Conservation (phyloP, 2,113 vertebrate genomes). For the Zosterops borbonicus region DNA sequence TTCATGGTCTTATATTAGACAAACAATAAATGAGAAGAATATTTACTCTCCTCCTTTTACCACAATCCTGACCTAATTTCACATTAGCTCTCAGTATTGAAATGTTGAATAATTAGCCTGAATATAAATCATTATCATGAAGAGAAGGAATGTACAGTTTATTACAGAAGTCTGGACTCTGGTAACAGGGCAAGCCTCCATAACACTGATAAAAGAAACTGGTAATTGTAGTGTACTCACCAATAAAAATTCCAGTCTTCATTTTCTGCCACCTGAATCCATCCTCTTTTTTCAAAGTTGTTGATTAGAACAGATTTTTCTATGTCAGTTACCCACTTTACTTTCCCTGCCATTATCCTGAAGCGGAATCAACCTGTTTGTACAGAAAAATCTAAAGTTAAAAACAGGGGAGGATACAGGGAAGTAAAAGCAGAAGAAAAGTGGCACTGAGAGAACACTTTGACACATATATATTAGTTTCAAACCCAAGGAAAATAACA, state of each 20-base stretch:
- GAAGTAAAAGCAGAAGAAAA: not conserved
- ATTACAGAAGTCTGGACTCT: not conserved
- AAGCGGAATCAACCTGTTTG: not conserved
- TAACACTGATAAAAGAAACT: not conserved
- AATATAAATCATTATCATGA: not conserved
- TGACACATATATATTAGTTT: not conserved
- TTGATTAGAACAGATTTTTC: constrained; percentile 98
- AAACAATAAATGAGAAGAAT: not conserved
- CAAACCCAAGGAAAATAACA: not conserved
- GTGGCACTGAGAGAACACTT: not conserved
- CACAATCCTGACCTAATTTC: not conserved
- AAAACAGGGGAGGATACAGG: not conserved
- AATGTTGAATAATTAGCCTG: not conserved
- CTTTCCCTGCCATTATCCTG: constrained; percentile 89
- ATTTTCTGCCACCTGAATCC: constrained; percentile 89
- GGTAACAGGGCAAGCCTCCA: not conserved
- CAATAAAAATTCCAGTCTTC: constrained; percentile 99
- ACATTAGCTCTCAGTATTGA: not conserved
- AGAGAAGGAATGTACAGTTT: not conserved
- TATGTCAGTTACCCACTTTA: constrained; percentile 98
- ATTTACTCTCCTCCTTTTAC: not conserved
- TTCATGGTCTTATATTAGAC: not conserved
- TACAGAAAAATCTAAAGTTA: not conserved
- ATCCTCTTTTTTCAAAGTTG: constrained; percentile 98
- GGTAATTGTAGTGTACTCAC: constrained; percentile 60